Percentiles rank a stretch among this genome's conserved stretches.
Conservation (phyloP, 2,113 vertebrate species). For the Corythaixoides concolor region DNA sequence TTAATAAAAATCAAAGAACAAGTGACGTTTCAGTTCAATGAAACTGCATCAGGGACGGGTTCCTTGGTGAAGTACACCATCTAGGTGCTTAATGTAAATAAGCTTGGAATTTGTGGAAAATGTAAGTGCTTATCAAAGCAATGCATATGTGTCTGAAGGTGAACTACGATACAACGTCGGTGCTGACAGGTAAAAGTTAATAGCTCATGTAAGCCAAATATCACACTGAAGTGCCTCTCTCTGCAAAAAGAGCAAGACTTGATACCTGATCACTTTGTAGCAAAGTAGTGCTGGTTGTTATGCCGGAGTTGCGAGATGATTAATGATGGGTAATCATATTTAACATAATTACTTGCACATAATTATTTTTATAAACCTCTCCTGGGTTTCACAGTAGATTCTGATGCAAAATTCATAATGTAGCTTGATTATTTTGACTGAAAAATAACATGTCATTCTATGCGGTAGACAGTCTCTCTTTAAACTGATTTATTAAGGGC, state of each 20-base stretch:
- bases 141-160: background rate
- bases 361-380: slow-evolving; percentile 39
- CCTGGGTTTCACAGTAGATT: background rate
- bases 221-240: slow-evolving; percentile 64
- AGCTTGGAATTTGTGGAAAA: slow-evolving; percentile 10
- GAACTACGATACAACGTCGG: background rate
- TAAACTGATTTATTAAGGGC: background rate
- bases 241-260: slow-evolving; percentile 44
- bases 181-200: background rate
- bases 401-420: background rate
- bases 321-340: slow-evolving; percentile 27
- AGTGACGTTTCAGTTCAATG: slow-evolving; percentile 50
- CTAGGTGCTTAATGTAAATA: background rate
- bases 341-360: slow-evolving; percentile 20
- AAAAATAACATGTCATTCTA: background rate
- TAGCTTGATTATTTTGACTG: background rate
- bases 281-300: background rate
- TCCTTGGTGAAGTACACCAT: background rate
- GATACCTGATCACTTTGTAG: slow-evolving; percentile 38
- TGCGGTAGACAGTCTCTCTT: background rate
- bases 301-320: slow-evolving; percentile 40
- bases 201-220: background rate
- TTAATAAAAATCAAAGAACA: slow-evolving; percentile 74
- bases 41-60: background rate
- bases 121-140: background rate